phyloP scores from a whole-genome alignment of 2,113 vertebrate species.

The Leucosticte australis region DNA sequence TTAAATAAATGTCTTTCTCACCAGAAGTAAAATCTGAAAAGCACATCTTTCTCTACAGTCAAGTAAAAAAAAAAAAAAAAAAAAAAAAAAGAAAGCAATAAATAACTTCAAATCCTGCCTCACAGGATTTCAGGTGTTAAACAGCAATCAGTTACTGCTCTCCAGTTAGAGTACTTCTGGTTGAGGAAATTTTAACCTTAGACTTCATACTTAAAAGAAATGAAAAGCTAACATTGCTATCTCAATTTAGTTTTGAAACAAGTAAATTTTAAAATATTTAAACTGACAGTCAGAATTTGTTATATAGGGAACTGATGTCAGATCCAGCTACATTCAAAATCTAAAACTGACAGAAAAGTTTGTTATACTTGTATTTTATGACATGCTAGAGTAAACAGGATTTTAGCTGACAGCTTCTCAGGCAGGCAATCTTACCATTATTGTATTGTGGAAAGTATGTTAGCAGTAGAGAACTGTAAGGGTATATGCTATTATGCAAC shows the following conservation, averaged over 20 bases:
- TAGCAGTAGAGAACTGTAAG: not conserved
- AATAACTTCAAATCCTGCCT: not conserved
- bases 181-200: not conserved
- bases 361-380: not conserved
- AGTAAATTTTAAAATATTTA: not conserved
- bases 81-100: not conserved
- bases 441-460: not conserved
- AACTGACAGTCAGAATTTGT: not conserved
- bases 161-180: not conserved
- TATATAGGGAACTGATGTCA: not conserved
- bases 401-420: conserved; percentile 17
- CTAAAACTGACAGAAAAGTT: conserved; percentile 22
- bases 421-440: not conserved
- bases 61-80: not conserved
- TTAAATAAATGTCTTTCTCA: not conserved
- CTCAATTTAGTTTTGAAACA: not conserved
- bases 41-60: not conserved
- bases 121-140: not conserved
- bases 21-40: not conserved
- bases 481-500: not conserved
- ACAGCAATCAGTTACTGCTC: not conserved
- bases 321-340: not conserved
- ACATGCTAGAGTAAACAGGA: conserved; percentile 11
- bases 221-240: not conserved
- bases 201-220: not conserved